Evolutionary conservation across 2,113 vertebrate genomes (phyloP).

Genomic region (Erythrolamprus reginae): DNA sequence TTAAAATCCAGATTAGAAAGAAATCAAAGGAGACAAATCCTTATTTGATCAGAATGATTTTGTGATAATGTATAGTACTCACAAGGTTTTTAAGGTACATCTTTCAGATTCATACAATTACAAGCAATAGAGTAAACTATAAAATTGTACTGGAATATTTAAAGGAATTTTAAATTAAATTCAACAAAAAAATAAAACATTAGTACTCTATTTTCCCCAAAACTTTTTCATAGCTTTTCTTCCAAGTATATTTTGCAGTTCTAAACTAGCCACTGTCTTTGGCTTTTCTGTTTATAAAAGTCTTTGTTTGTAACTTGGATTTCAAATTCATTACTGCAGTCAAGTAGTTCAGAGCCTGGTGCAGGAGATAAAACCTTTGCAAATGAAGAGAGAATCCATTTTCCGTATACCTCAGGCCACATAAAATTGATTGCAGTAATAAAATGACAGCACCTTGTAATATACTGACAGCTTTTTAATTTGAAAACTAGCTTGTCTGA

Average conservation of each 20-base stretch:
- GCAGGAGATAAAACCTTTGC: constrained; percentile 83
- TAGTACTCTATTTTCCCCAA: constrained; percentile 25
- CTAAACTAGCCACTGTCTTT: constrained; percentile 42
- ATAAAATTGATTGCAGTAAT: constrained; percentile 86
- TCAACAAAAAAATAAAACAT: neutral
- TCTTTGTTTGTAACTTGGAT: constrained; percentile 75
- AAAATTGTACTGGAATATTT: neutral
- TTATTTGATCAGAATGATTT: neutral
- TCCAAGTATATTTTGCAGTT: constrained; percentile 31
- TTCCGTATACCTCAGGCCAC: constrained; percentile 71
- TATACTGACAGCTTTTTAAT: constrained; percentile 83
- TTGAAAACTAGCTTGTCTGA: constrained; percentile 75
- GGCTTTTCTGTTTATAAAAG: constrained; percentile 61
- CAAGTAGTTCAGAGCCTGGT: constrained; percentile 77
- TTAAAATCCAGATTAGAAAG: neutral
- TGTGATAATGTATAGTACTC: neutral
- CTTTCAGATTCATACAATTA: neutral
- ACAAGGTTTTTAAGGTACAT: neutral
- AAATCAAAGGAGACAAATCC: neutral
- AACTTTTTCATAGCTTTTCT: constrained; percentile 27
- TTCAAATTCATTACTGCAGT: constrained; percentile 76
- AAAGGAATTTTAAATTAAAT: neutral
- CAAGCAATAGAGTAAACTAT: neutral
- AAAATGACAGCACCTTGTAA: constrained; percentile 84
- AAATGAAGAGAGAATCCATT: constrained; percentile 78